Conservation (phyloP, 2,888 invertebrate species). For the Stratiomys singularior region DNA sequence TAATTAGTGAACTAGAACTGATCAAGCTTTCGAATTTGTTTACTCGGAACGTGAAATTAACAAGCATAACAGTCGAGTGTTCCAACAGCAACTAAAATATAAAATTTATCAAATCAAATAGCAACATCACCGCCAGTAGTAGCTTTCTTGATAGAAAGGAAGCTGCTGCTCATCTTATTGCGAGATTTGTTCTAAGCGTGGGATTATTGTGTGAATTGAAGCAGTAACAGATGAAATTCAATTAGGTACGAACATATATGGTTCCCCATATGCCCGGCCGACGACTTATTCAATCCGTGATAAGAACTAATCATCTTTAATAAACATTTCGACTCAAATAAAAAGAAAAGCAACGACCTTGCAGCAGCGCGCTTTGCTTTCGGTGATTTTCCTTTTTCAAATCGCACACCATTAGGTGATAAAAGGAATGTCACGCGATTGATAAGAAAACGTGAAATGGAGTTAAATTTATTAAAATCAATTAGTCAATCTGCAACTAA, state of each 20-base stretch:
- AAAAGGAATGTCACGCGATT: slow-evolving; percentile 22
- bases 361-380: not conserved
- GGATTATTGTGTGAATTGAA: not conserved
- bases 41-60: too few relatives aligned
- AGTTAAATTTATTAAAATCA: not conserved
- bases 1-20: slow-evolving; percentile 8
- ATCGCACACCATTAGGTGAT: not conserved
- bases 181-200: slow-evolving; percentile 6
- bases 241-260: not conserved
- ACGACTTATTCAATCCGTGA: not conserved
- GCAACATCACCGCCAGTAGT: not conserved
- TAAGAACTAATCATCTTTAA: not conserved
- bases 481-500: not conserved
- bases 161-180: not conserved
- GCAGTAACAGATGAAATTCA: slow-evolving; percentile 1
- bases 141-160: not conserved
- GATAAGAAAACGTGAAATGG: slow-evolving; percentile 9
- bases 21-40: not conserved
- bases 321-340: not conserved
- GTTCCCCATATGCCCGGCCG: not conserved
- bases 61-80: not conserved
- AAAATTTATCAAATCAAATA: not conserved
- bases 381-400: not conserved
- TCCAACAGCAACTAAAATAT: not conserved
- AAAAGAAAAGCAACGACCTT: slow-evolving; percentile 13